phyloP scores from a whole-genome alignment of 2,113 vertebrate genomes.

The Percina caprodes region DNA sequence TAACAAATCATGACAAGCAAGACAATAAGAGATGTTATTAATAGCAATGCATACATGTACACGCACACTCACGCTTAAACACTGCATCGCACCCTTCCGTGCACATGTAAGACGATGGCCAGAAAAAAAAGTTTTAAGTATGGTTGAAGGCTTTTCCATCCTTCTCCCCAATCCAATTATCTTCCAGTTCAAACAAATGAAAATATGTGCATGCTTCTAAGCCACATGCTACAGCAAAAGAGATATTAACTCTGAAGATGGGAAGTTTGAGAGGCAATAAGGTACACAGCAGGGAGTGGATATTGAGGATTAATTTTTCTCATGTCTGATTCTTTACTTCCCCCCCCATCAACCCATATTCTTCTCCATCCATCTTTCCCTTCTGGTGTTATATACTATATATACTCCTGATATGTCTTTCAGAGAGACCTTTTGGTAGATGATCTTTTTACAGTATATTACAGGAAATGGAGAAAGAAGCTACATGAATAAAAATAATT shows the following conservation, averaged over 20 bases:
- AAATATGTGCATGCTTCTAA: slow-evolving; percentile 78
- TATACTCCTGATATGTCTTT: slow-evolving; percentile 59
- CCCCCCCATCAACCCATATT: slow-evolving; percentile 58
- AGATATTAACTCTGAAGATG: slow-evolving; percentile 84
- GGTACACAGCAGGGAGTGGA: slow-evolving; percentile 82
- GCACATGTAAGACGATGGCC: slow-evolving; percentile 43
- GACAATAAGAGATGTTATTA: slow-evolving; percentile 73
- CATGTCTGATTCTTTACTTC: slow-evolving; percentile 73
- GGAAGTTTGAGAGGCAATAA: slow-evolving; percentile 83
- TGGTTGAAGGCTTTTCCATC: slow-evolving; percentile 82
- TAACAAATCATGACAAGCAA: slow-evolving; percentile 75
- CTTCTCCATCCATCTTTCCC: slow-evolving; percentile 44
- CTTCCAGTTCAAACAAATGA: slow-evolving; percentile 80
- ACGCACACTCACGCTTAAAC: slow-evolving; percentile 21
- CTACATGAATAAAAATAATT: background rate
- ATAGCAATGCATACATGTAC: slow-evolving; percentile 64
- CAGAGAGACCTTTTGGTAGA: slow-evolving; percentile 39
- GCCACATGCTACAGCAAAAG: slow-evolving; percentile 74
- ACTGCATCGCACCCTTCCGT: slow-evolving; percentile 17
- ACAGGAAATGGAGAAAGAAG: slow-evolving; percentile 9
- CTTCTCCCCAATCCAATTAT: slow-evolving; percentile 82
- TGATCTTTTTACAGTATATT: slow-evolving; percentile 39
- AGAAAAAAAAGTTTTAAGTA: slow-evolving; percentile 73
- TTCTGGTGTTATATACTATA: slow-evolving; percentile 64
- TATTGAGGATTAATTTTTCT: slow-evolving; percentile 84